Conservation (phyloP, 1,140 invertebrate genomes). For the Drosophila obscura region DNA sequence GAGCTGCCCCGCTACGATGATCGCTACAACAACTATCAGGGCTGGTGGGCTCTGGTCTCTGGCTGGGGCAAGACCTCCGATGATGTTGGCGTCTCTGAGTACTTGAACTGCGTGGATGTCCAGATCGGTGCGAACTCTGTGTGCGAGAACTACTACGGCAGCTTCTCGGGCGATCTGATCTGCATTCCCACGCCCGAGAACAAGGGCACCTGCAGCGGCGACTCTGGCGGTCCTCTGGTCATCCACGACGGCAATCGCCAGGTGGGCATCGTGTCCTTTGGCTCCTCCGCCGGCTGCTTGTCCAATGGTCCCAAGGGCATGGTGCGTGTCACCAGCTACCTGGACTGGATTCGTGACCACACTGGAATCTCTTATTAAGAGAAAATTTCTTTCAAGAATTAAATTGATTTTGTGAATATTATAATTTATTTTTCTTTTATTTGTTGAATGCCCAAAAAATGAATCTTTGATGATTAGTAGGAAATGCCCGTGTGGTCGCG, state of each 20-base stretch:
- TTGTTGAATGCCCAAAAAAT: not conserved
- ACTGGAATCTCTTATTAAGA: conserved; percentile 10
- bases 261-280: conserved; percentile 84
- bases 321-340: conserved; percentile 84
- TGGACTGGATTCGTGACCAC: conserved; percentile 50
- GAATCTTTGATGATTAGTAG: conserved; percentile 13
- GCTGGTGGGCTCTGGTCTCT: conserved; percentile 39
- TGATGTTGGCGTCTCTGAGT: conserved; percentile 1
- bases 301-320: conserved; percentile 82
- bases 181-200: conserved; percentile 47
- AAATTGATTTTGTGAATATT: not conserved
- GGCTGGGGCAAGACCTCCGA: conserved; percentile 50
- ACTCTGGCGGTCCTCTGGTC: conserved; percentile 49
- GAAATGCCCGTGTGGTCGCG: conserved; percentile 44
- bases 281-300: conserved; percentile 74
- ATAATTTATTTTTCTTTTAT: not conserved
- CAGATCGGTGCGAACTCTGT: conserved; percentile 22
- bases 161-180: conserved; percentile 29
- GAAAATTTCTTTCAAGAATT: too few species aligned
- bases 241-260: conserved; percentile 24
- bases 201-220: conserved; percentile 41
- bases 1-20: conserved; percentile 25
- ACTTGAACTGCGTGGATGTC: conserved; percentile 34
- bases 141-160: conserved; percentile 21
- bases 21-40: conserved; percentile 38